phyloP scores from a whole-genome alignment of 2,888 invertebrate species.

The Drosophila lutescens region DNA sequence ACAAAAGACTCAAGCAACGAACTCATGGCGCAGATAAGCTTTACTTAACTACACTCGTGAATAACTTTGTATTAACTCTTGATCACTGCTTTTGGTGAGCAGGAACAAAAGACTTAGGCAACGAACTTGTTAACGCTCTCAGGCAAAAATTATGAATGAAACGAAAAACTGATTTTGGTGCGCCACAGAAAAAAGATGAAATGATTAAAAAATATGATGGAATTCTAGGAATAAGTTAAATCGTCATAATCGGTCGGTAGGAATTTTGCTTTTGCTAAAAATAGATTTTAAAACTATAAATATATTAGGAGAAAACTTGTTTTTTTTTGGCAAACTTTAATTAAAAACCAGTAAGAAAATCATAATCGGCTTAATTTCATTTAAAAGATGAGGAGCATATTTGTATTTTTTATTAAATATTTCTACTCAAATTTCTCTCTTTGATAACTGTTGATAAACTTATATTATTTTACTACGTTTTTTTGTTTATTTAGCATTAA shows the following conservation, averaged over 20 bases:
- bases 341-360: not conserved
- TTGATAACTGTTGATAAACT: not conserved
- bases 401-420: not conserved
- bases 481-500: conserved; percentile 12
- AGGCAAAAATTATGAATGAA: conserved; percentile 37
- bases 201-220: conserved; percentile 1
- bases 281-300: not conserved
- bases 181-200: conserved; percentile 9
- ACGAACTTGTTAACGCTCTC: conserved; percentile 60
- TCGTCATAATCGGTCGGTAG: not conserved
- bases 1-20: conserved; percentile 55
- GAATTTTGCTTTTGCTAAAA: not conserved
- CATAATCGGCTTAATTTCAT: not conserved
- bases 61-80: conserved; percentile 45
- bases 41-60: conserved; percentile 40
- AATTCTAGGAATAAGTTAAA: conserved; percentile 10
- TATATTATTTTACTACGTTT: not conserved
- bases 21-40: conserved; percentile 37
- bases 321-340: not conserved
- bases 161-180: conserved; percentile 2
- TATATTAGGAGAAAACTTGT: not conserved
- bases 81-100: conserved; percentile 28
- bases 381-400: no score
- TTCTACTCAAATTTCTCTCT: not conserved
- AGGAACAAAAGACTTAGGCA: conserved; percentile 75